These are phyloP conservation scores for Leptinotarsa peninsularis DNA, from an alignment of 2,888 invertebrate species.

Conservation along the genomic window DNA sequence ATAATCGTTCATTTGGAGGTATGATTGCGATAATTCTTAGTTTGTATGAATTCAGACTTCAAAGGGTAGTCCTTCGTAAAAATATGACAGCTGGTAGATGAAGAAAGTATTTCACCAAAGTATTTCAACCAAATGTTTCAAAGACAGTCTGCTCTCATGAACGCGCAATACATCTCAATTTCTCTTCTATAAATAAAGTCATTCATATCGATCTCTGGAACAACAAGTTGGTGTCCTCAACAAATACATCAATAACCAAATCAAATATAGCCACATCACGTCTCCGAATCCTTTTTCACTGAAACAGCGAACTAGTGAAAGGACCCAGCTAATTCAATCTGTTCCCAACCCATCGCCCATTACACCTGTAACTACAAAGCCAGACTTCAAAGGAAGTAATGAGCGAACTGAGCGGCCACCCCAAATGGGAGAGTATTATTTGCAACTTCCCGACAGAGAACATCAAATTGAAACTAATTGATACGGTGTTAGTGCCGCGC, in stretches of 20 bases:
- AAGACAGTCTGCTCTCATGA: too few species aligned
- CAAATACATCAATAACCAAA: neutral
- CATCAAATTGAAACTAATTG: conserved; percentile 12
- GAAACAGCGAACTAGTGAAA: neutral
- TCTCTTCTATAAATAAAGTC: too few species aligned
- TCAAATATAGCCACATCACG: neutral
- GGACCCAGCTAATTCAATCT: neutral
- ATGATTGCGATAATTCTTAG: too few species aligned
- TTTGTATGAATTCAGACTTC: too few species aligned
- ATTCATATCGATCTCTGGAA: too few species aligned
- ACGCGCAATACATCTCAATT: too few species aligned
- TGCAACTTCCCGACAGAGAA: neutral
- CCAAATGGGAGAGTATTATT: neutral
- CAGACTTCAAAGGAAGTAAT: neutral
- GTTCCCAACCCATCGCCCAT: neutral
- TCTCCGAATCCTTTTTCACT: neutral
- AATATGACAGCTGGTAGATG: too few species aligned
- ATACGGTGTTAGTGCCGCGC: neutral
- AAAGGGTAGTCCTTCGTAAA: too few species aligned
- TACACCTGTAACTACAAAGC: conserved; percentile 3
- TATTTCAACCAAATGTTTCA: too few species aligned
- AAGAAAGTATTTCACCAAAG: too few species aligned
- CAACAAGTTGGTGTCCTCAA: neutral
- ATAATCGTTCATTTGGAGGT: too few species aligned
- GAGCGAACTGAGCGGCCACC: neutral